Base-by-base conservation (phyloP, 1,140 invertebrate species). In the Chionoecetes opilio region DNA sequence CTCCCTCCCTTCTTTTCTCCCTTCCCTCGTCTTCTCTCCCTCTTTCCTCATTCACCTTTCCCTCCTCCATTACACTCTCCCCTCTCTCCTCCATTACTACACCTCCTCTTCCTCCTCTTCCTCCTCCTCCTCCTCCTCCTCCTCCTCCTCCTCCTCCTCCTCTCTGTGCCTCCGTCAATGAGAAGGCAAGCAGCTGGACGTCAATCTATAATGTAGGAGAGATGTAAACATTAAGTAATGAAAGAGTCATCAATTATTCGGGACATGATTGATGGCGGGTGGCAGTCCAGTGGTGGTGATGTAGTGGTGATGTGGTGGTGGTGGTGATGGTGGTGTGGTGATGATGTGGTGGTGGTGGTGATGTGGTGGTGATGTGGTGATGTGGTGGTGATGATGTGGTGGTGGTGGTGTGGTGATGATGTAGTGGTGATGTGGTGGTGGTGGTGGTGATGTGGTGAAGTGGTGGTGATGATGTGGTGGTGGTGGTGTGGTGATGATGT, bases 201-300 rank as follows among this genome's bases (percentile, higher is more conserved):
- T 53, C 32, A 75, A 75, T 91, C 38, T 41, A 91, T 91, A 91
- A 91, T 91, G 89, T 75, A 91, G 89, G 89, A 29, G 31, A 91
- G 89, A 91, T 91, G 89, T 91, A 63, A 91, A 63, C 89, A 41
- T 91, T 91, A 41, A 91, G 89, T 63, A 91, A 91, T 91, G 89
- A 91, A 91, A 91, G 38, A 32, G 53, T 2, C 63, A 37, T 91
- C 63, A 91, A 91, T 91, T 41, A 91, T 91, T 91, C 89, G 31
- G 21, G n/a, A 31, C 29, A 31, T n/a, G 32, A 75, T 26, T 32
- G 32, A 38, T 87, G 85, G 85, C 37, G 85, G 85, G 32, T 87
- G 32, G 21, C 32, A 87, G 85, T 29, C 34, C 32, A 26, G 82
- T 84, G n/a, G 82, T 84, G 82, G 32, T 29, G n/a, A 26, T 29